Evolutionary conservation across 2,113 vertebrate species (phyloP).

Genomic region (Ciconia maguari): DNA sequence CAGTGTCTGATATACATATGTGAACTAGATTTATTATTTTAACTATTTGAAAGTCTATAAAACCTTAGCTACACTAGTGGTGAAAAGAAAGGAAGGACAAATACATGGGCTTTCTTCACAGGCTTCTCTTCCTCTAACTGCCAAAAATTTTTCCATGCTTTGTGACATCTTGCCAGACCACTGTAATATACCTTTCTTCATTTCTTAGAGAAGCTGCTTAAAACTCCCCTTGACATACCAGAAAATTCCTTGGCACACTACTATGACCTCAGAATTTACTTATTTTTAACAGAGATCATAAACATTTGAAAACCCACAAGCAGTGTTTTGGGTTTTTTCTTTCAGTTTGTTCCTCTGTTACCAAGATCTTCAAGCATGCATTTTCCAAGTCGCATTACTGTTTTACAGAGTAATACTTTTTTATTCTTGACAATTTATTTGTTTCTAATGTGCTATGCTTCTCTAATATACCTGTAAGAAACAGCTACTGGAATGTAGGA

Average conservation of each 20-base stretch:
- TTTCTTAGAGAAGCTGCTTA: background rate
- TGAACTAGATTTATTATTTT: background rate
- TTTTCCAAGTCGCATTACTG: background rate
- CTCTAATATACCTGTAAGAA: background rate
- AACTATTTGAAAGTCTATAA: background rate
- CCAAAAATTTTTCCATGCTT: background rate
- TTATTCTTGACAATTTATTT: background rate
- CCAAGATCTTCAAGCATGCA: background rate
- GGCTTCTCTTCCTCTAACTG: background rate
- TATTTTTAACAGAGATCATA: background rate
- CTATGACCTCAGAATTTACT: background rate
- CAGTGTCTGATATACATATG: background rate
- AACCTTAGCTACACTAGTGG: background rate
- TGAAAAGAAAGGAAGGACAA: background rate
- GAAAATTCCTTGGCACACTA: background rate
- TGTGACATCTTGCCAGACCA: background rate
- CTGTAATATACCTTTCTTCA: background rate
- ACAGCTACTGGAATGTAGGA: background rate
- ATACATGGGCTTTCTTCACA: background rate
- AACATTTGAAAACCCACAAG: background rate
- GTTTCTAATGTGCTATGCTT: background rate
- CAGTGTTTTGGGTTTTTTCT: rapidly evolving
- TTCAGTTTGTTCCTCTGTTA: background rate
- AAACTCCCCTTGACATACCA: background rate
- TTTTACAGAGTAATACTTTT: background rate